phyloP scores from a whole-genome alignment of 1,140 invertebrate species.

The Teleogryllus occipitalis region DNA sequence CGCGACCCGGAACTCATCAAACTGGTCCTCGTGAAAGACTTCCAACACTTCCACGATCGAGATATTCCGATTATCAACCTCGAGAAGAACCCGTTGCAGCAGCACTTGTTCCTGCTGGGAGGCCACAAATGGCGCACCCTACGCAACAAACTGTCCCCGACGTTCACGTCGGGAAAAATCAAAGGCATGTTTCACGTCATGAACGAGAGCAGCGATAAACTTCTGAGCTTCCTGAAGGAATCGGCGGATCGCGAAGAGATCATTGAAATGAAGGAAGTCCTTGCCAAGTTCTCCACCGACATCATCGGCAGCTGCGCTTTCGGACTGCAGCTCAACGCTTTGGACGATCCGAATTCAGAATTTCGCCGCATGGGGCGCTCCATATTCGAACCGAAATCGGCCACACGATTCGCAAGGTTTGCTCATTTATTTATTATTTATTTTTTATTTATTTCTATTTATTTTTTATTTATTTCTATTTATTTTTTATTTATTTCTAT shows the following conservation, averaged over 20 bases:
- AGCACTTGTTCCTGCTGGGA: too few relatives aligned
- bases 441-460: too few relatives aligned
- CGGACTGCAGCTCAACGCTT: background rate
- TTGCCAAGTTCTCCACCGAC: background rate
- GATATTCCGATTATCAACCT: background rate
- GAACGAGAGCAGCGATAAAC: background rate
- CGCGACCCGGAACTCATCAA: slow-evolving; percentile 44
- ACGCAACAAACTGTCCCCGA: background rate
- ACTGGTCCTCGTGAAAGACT: slow-evolving; percentile 42
- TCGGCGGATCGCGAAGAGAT: background rate
- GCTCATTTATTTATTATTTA: background rate
- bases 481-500: too few relatives aligned
- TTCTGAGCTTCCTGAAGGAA: background rate
- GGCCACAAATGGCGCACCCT: background rate
- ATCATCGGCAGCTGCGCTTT: background rate
- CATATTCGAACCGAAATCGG: too few relatives aligned
- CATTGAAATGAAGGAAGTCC: background rate
- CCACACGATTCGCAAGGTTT: background rate
- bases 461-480: too few relatives aligned
- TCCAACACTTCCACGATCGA: slow-evolving; percentile 33
- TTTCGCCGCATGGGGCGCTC: background rate
- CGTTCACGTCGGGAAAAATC: background rate
- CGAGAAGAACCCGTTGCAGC: too few relatives aligned
- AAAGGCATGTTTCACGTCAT: background rate
- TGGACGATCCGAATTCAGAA: background rate